Evolutionary conservation across 2,888 invertebrate genomes (phyloP).

Genomic region (Hermaeophaga mercurialis): DNA sequence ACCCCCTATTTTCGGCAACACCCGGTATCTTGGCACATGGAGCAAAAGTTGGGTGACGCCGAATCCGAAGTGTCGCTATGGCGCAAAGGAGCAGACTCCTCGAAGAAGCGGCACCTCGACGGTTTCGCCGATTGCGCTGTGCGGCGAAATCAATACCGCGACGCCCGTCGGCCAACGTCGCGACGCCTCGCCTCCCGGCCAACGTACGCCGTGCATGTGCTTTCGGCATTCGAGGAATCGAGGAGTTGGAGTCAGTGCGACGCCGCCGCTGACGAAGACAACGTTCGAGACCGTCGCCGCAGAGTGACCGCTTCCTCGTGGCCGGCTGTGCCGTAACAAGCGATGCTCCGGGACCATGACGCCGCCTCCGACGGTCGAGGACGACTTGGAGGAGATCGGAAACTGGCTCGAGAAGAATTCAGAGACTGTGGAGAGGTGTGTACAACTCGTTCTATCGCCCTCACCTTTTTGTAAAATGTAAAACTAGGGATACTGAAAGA

Average conservation of each 20-base stretch:
- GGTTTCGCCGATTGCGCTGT: slow-evolving; percentile 9
- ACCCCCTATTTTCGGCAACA: no score
- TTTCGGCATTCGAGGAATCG: slow-evolving; percentile 36
- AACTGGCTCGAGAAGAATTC: slow-evolving; percentile 67
- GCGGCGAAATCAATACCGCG: slow-evolving; percentile 27
- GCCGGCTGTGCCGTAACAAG: slow-evolving; percentile 34
- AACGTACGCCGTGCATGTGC: slow-evolving; percentile 41
- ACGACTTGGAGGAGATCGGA: slow-evolving; percentile 52
- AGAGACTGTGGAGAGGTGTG: slow-evolving; percentile 73
- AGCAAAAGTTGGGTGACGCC: neutral
- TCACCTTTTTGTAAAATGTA: no score
- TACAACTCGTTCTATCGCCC: no score
- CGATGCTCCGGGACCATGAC: slow-evolving; percentile 30
- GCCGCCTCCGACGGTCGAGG: slow-evolving; percentile 46
- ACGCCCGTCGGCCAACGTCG: slow-evolving; percentile 14
- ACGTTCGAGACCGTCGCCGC: slow-evolving; percentile 31
- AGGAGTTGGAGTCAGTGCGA: slow-evolving; percentile 26
- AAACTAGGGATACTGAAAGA: neutral
- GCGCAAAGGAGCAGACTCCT: neutral
- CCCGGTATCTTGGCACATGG: neutral
- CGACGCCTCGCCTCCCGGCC: slow-evolving; percentile 42
- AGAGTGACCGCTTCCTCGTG: slow-evolving; percentile 46
- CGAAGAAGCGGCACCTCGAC: neutral
- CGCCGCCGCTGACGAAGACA: slow-evolving; percentile 20
- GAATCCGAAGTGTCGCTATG: neutral